A percentile compares a stretch with the other conserved stretches of the same genome.
Conservation (phyloP, 2,113 vertebrate genomes). For the Panurus biarmicus region DNA sequence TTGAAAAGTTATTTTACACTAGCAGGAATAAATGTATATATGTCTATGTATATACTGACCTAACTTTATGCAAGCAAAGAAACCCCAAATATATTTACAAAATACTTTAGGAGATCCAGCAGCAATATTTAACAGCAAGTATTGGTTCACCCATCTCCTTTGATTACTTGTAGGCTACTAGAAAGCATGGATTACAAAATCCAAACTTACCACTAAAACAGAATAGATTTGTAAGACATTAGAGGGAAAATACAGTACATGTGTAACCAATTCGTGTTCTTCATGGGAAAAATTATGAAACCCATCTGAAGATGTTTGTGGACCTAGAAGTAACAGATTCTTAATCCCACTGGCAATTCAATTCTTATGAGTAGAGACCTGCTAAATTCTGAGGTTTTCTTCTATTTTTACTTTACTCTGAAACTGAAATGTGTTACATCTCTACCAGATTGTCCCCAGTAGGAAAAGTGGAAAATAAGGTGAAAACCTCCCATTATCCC, state of each 20-base stretch:
- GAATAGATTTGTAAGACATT: background rate
- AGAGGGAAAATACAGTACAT: fast-evolving
- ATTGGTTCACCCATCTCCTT: background rate
- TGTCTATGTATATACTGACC: background rate
- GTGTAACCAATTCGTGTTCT: background rate
- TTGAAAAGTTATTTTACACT: background rate
- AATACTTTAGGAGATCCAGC: background rate
- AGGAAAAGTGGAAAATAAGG: background rate
- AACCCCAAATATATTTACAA: background rate
- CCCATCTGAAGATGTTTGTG: background rate
- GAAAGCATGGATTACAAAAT: background rate
- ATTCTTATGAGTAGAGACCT: background rate
- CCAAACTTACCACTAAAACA: background rate
- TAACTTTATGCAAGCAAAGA: background rate
- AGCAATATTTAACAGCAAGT: background rate
- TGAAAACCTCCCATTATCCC: background rate
- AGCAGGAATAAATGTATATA: background rate
- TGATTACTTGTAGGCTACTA: background rate
- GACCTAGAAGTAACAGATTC: background rate
- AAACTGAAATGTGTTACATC: background rate
- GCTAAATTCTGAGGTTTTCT: background rate
- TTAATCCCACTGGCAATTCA: background rate
- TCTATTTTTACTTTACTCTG: background rate
- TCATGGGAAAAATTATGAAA: background rate
- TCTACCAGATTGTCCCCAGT: background rate